These are phyloP conservation scores for Mythimna lalbum DNA, from an alignment of 2,888 invertebrate genomes.

Conservation along the genomic window DNA sequence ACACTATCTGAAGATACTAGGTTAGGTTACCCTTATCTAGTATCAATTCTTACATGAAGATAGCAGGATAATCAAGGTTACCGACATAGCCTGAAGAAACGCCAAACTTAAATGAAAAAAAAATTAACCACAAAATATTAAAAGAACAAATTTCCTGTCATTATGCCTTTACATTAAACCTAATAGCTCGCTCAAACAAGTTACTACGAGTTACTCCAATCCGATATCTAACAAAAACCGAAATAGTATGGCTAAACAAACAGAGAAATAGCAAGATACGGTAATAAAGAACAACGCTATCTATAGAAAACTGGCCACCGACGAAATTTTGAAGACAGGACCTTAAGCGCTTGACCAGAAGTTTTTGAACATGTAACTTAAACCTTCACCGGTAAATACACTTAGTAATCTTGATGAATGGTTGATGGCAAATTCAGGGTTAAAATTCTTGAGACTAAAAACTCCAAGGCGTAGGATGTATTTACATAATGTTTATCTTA, in stretches of 20 bases:
- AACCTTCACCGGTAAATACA: background rate
- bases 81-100: too few species aligned
- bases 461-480: too few species aligned
- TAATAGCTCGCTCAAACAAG: background rate
- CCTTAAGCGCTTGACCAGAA: constrained; percentile 5
- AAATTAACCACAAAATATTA: background rate
- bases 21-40: too few species aligned
- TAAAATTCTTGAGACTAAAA: too few species aligned
- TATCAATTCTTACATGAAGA: too few species aligned
- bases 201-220: background rate
- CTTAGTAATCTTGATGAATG: background rate
- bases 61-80: too few species aligned
- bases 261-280: background rate
- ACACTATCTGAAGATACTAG: too few species aligned
- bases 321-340: too few species aligned
- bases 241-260: too few species aligned
- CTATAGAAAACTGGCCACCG: background rate
- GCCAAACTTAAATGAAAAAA: too few species aligned
- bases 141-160: constrained; percentile 4
- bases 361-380: background rate
- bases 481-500: too few species aligned
- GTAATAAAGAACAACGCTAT: constrained; percentile 2
- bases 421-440: constrained; percentile 15
- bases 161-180: background rate
- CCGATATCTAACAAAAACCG: background rate